These are phyloP conservation scores for Heteronetta atricapilla DNA, from an alignment of 2,113 vertebrate species.

Conservation along the genomic window DNA sequence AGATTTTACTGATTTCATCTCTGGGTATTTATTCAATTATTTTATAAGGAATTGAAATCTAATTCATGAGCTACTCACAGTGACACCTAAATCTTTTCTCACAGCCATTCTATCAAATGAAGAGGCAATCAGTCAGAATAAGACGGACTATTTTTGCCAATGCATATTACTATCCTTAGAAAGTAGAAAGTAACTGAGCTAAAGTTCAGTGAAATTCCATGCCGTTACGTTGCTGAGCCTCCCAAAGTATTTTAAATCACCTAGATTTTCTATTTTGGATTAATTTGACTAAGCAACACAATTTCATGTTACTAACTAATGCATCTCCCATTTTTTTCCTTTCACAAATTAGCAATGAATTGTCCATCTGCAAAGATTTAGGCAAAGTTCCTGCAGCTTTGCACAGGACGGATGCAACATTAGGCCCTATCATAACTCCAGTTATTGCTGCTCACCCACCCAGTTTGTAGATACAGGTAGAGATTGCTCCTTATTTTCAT, in stretches of 20 bases:
- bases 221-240: background rate
- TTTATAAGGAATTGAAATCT: slow-evolving; percentile 32
- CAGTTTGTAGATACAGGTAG: background rate
- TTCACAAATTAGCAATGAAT: background rate
- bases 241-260: background rate
- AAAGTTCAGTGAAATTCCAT: background rate
- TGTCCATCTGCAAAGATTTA: background rate
- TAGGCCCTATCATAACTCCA: background rate
- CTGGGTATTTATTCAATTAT: slow-evolving; percentile 2
- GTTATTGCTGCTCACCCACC: background rate
- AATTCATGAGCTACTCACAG: slow-evolving; percentile 32
- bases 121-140: slow-evolving; percentile 1
- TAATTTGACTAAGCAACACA: background rate
- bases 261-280: background rate
- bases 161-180: background rate
- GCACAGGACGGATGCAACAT: background rate
- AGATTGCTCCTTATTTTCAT: background rate
- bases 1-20: slow-evolving; percentile 45
- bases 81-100: slow-evolving; percentile 42
- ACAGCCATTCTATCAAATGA: slow-evolving; percentile 2
- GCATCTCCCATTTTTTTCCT: background rate
- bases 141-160: slow-evolving; percentile 1
- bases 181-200: background rate
- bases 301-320: background rate
- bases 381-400: background rate